Evolutionary conservation across 53 echinoderm and acorn worm genomes (phyloP).

Genomic region (Paracentrotus lividus): DNA sequence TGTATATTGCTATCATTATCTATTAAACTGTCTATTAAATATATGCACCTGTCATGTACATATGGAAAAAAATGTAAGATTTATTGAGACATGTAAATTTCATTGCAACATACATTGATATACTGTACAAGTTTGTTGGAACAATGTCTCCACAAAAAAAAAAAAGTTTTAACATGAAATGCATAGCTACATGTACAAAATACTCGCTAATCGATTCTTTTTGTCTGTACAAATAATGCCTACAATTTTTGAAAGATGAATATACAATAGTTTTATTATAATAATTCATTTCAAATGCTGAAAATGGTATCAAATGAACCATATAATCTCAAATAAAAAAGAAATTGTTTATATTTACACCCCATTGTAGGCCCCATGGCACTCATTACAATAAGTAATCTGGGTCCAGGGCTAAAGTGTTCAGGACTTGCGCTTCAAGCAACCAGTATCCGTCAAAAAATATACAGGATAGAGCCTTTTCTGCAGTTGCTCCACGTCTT

Average conservation of each 20-base stretch:
- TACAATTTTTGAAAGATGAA: neutral
- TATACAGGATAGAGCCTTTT: too few relatives aligned
- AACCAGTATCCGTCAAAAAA: too few relatives aligned
- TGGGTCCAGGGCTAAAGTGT: too few relatives aligned
- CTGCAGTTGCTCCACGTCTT: too few relatives aligned
- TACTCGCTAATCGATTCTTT: too few relatives aligned
- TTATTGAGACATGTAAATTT: neutral
- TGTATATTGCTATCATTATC: conserved; percentile 1
- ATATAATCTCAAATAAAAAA: too few relatives aligned
- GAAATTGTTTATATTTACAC: too few relatives aligned
- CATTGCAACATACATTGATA: neutral
- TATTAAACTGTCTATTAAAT: neutral
- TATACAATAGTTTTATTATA: neutral
- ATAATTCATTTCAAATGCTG: neutral
- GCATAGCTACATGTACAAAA: neutral
- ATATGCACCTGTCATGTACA: conserved; percentile 31
- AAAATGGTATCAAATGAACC: neutral
- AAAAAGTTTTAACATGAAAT: neutral
- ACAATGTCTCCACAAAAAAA: too few relatives aligned
- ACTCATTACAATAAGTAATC: too few relatives aligned
- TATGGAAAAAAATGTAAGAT: neutral
- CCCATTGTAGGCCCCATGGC: too few relatives aligned
- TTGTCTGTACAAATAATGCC: neutral
- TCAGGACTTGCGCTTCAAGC: too few relatives aligned
- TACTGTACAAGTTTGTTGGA: neutral